Evolutionary conservation across 2,797 vertebrate genomes (phyloP), one percentile per base, ranked within the genome.

Genomic region (Echiichthys vipera): DNA sequence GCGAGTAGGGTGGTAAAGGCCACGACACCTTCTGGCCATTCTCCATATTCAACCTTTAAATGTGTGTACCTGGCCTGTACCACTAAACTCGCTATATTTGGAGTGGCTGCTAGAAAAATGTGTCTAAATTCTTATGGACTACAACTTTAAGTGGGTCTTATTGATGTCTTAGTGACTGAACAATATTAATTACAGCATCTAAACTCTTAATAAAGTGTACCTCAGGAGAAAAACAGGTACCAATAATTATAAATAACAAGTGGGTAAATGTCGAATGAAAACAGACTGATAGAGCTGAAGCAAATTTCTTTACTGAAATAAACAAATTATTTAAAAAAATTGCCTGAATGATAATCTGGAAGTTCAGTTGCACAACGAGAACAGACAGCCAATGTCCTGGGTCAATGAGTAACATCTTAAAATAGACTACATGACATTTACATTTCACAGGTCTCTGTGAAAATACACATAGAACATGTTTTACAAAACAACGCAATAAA

Each of bases 381-480:
- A 76, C 32, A 6, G 45, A 76, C 67, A n/a, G 46, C 53, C 68
- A 57, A 22, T 67, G 68, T 78, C 76, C 82, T 50, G 50, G 7
- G 45, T 74, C 58, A 65, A 83, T 65, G 56, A 45, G 64, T 55
- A 71, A 78, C 66, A 83, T 85, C 66, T 76, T 83, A 83, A 91
- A 91, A 88, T 87, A 89, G 83, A 86, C 85, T 84, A 90, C 83
- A 86, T 86, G 74, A 86, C 88, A 86, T 81, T 83, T 84, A 85
- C 85, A 89, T 61, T 82, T 74, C 78, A 91, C 73, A 80, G 65
- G 42, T 39, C 32, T 67, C 65, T 83, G 75, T 86, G 83, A 86
- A 88, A 85, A 87, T 85, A 84, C 80, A 91, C 76, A 86, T 71
- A 71, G 65, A 87, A 87, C 68, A 89, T 74, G 56, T 83, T 82